phyloP scores from a whole-genome alignment of 2,113 vertebrate genomes.

The Garra rufa region DNA sequence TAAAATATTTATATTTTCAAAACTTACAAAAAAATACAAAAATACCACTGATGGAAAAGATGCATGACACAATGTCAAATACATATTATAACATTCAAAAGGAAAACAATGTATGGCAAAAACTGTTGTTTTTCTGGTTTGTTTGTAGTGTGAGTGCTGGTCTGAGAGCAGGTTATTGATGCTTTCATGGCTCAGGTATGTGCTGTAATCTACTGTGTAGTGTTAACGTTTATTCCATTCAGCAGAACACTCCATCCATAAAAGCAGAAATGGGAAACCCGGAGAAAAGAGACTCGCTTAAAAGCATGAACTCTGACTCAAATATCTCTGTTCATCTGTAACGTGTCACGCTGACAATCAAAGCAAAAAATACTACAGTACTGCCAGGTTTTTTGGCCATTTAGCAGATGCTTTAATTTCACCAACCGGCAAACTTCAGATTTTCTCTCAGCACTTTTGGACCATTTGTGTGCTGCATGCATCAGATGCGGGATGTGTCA shows the following conservation, averaged over 20 bases:
- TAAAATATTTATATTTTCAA: no score
- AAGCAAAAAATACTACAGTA: neutral
- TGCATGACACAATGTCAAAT: no score
- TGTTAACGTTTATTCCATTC: neutral
- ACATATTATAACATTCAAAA: no score
- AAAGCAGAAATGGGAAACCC: neutral
- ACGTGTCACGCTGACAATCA: neutral
- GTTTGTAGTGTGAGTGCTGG: no score
- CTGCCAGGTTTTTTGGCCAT: neutral
- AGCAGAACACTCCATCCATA: neutral
- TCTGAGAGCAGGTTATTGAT: neutral
- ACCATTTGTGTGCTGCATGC: neutral
- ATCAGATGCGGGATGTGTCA: neutral
- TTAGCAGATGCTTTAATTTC: neutral
- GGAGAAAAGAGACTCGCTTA: neutral
- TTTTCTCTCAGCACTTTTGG: neutral
- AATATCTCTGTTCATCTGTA: neutral
- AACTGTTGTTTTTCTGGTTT: no score
- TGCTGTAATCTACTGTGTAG: neutral
- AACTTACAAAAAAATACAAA: no score
- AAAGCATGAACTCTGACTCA: neutral
- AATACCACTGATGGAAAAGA: no score
- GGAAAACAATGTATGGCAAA: no score
- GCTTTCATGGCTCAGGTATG: constrained; percentile 5
- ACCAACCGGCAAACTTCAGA: neutral